Conservation (phyloP, 2,888 invertebrate genomes). For the Drosophila nr. medialis region DNA sequence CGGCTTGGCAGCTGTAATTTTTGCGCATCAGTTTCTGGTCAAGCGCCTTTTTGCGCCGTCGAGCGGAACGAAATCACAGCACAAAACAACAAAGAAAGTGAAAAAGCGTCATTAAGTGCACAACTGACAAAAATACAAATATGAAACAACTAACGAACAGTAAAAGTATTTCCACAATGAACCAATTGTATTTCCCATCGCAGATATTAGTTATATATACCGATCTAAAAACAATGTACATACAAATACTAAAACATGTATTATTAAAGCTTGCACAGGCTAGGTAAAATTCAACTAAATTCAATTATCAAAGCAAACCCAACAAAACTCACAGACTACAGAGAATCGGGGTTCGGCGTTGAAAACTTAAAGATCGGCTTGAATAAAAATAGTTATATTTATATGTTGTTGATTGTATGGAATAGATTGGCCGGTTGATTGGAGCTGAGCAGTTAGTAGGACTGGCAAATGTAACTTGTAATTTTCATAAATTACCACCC, state of each 20-base stretch:
- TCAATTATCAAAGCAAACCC: not conserved
- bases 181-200: constrained; percentile 4
- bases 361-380: constrained; percentile 29
- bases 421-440: constrained; percentile 17
- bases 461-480: constrained; percentile 5
- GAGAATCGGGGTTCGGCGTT: constrained; percentile 37
- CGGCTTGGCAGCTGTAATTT: constrained; percentile 54
- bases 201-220: not conserved
- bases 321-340: not conserved
- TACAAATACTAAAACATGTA: no score
- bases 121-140: constrained; percentile 55
- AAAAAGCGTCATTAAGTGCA: constrained; percentile 59
- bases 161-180: constrained; percentile 24
- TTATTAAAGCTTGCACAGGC: not conserved
- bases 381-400: not conserved
- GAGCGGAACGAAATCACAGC: constrained; percentile 65
- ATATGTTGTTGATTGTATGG: not conserved
- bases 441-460: constrained; percentile 5
- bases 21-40: constrained; percentile 78
- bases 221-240: not conserved
- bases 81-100: constrained; percentile 51
- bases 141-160: constrained; percentile 32
- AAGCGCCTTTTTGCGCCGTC: constrained; percentile 77
- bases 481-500: not conserved
- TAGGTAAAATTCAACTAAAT: no score